phyloP scores from a whole-genome alignment of 1,140 invertebrate species.

The Hylaeus volcanicus region DNA sequence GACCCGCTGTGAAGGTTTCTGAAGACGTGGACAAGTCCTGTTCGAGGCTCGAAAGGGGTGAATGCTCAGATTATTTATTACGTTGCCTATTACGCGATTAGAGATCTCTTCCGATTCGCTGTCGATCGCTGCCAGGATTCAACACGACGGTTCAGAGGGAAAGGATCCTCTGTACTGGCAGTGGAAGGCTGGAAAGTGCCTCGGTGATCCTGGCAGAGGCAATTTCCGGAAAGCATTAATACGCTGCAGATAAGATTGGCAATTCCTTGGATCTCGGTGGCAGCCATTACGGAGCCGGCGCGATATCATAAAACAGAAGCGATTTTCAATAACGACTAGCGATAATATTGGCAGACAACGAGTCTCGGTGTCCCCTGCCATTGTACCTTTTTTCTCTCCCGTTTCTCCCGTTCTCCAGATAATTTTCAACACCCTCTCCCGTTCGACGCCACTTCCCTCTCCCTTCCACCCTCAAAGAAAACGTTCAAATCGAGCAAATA shows the following conservation, averaged over 20 bases:
- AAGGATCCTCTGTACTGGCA: too few species aligned
- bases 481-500: conserved; percentile 6
- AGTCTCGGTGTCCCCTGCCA: not conserved
- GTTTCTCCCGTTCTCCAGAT: not conserved
- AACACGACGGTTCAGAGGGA: too few species aligned
- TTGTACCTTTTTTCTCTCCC: too few species aligned
- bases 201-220: conserved; percentile 7
- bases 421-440: not conserved
- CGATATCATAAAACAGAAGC: conserved; percentile 51
- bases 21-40: not conserved
- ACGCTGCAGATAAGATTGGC: conserved; percentile 45
- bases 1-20: too few species aligned
- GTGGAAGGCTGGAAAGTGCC: not conserved
- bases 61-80: too few species aligned
- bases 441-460: not conserved
- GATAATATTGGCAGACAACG: conserved; percentile 47
- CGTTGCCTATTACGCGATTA: too few species aligned
- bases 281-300: conserved; percentile 20
- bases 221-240: conserved; percentile 39
- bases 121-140: too few species aligned
- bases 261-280: conserved; percentile 22
- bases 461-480: not conserved
- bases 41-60: too few species aligned
- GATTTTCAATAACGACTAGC: conserved; percentile 53
- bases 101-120: too few species aligned